These are phyloP conservation scores for Aproaerema taeniolella DNA, from an alignment of 2,888 invertebrate species.

Conservation along the genomic window DNA sequence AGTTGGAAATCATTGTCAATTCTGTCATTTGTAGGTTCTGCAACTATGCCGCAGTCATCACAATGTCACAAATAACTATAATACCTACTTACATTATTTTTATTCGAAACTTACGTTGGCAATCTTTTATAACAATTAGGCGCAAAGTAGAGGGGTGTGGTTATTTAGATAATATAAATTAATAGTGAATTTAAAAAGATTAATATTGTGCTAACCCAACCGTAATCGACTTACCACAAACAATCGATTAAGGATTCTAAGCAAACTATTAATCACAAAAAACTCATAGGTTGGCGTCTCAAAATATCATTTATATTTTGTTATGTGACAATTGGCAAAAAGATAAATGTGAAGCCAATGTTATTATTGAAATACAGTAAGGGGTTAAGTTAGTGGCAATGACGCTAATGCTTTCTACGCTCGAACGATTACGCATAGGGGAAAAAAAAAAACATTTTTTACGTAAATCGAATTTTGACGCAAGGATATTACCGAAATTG, in stretches of 20 bases:
- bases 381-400: slow-evolving; percentile 35
- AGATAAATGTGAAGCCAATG: slow-evolving; percentile 44
- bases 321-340: slow-evolving; percentile 33
- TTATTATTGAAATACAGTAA: slow-evolving; percentile 38
- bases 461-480: slow-evolving; percentile 65
- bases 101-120: no score
- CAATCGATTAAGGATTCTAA: slow-evolving; percentile 44
- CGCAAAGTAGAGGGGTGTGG: slow-evolving; percentile 45
- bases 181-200: slow-evolving; percentile 26
- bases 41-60: no score
- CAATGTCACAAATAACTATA: no score
- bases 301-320: slow-evolving; percentile 30
- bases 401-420: slow-evolving; percentile 57
- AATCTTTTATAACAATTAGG: slow-evolving; percentile 1
- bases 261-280: slow-evolving; percentile 51
- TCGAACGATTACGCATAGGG: slow-evolving; percentile 43
- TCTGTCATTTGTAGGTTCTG: neutral
- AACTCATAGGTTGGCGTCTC: slow-evolving; percentile 30
- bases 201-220: slow-evolving; percentile 37
- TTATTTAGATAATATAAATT: slow-evolving; percentile 28
- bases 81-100: no score
- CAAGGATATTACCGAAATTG: slow-evolving; percentile 60
- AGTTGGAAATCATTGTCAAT: no score
- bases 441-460: slow-evolving; percentile 47
- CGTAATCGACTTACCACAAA: slow-evolving; percentile 53